Conservation (phyloP, 2,797 vertebrate genomes). For the Lemur catta region DNA sequence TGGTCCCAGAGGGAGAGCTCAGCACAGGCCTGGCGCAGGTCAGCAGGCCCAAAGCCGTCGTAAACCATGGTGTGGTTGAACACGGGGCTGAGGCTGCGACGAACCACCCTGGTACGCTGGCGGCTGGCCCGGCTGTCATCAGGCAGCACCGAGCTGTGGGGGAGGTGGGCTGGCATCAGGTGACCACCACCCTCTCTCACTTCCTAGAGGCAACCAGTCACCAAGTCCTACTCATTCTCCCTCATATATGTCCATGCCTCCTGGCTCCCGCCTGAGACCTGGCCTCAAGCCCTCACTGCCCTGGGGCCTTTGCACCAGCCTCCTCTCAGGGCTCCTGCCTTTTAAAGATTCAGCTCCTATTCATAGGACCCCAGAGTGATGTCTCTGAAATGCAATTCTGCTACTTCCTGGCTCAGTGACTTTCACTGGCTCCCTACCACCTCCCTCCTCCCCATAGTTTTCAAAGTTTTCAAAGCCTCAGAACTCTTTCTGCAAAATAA, state of each 20-base stretch:
- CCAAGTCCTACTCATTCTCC: background rate
- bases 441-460: background rate
- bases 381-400: background rate
- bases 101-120: conserved; percentile 92
- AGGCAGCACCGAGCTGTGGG: conserved; percentile 91
- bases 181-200: background rate
- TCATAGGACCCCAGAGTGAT: background rate
- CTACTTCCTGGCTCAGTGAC: background rate
- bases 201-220: background rate
- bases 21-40: conserved; percentile 93
- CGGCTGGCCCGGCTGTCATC: conserved; percentile 92
- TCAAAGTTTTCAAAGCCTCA: background rate
- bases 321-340: background rate
- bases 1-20: conserved; percentile 94
- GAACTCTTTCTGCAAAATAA: background rate
- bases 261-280: background rate
- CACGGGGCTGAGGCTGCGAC: conserved; percentile 89
- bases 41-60: conserved; percentile 92
- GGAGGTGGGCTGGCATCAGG: background rate
- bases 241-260: background rate
- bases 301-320: background rate
- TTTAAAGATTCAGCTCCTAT: background rate
- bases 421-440: background rate
- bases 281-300: background rate
- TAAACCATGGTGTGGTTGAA: conserved; percentile 99